A percentile compares a stretch with the other conserved stretches of the same genome.
phyloP scores from a whole-genome alignment of 2,888 invertebrate genomes.

The Andrena trimmerana region DNA sequence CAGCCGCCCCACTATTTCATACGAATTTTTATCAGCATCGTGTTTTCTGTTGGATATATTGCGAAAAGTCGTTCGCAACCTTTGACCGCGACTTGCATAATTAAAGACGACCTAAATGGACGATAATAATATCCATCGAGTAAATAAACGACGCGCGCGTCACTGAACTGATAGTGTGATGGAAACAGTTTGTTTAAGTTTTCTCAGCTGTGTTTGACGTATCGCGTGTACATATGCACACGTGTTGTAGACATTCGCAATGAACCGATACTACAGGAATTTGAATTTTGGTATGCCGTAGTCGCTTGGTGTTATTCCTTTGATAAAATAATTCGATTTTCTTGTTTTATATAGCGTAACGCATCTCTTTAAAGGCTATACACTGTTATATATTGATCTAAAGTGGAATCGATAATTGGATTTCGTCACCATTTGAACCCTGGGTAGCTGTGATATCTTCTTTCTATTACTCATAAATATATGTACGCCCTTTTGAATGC shows the following conservation, averaged over 20 bases:
- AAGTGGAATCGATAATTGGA: constrained; percentile 20
- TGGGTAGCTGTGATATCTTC: not conserved
- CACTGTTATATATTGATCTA: not conserved
- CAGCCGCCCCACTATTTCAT: not conserved
- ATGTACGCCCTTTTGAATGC: not conserved
- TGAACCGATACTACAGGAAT: not conserved
- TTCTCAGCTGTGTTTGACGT: constrained; percentile 44
- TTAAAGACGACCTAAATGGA: not conserved
- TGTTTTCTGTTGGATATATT: not conserved
- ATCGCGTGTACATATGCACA: constrained; percentile 13
- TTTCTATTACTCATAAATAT: not conserved
- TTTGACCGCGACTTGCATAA: not conserved
- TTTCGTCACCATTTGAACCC: not conserved
- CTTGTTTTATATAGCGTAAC: not conserved
- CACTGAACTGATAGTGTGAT: constrained; percentile 27
- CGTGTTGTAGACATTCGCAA: constrained; percentile 15
- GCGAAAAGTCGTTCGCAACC: constrained; percentile 1
- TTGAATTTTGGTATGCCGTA: not conserved
- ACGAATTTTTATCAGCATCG: not conserved
- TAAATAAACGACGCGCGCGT: constrained; percentile 20
- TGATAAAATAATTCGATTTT: not conserved
- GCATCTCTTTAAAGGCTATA: not conserved
- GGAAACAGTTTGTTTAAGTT: constrained; percentile 34
- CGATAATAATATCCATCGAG: constrained; percentile 15
- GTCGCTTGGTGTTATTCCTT: not conserved